phyloP scores from a whole-genome alignment of 2,888 invertebrate species.

The Protophormia terraenovae region DNA sequence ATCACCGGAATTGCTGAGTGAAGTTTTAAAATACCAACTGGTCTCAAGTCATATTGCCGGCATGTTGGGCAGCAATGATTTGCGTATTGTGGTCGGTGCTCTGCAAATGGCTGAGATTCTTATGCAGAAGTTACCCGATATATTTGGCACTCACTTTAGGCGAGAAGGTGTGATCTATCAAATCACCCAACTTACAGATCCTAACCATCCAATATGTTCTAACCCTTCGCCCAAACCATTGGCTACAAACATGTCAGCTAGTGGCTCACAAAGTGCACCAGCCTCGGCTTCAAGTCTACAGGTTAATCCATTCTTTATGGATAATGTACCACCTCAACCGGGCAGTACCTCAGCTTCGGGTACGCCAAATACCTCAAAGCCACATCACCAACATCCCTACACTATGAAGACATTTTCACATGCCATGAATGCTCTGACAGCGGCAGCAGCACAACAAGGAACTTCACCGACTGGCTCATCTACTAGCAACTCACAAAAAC shows the following conservation, averaged over 20 bases:
- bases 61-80: constrained; percentile 98
- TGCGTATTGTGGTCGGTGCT: constrained; percentile 97
- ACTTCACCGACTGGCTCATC: constrained; percentile 33
- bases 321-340: constrained; percentile 68
- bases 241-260: constrained; percentile 73
- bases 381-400: constrained; percentile 72
- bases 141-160: constrained; percentile 97
- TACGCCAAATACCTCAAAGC: constrained; percentile 77
- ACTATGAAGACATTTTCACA: constrained; percentile 79
- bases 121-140: constrained; percentile 97
- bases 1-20: constrained; percentile 91
- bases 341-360: constrained; percentile 73
- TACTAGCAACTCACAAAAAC: constrained; percentile 42
- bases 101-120: constrained; percentile 98
- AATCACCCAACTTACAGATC: constrained; percentile 87
- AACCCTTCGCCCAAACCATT: constrained; percentile 83
- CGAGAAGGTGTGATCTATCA: constrained; percentile 99
- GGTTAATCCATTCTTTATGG: constrained; percentile 79
- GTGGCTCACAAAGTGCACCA: constrained; percentile 78
- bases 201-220: constrained; percentile 84
- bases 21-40: constrained; percentile 86
- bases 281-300: constrained; percentile 78
- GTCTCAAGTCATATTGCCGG: constrained; percentile 98
- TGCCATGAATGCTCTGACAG: constrained; percentile 77
- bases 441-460: constrained; percentile 71